phyloP scores from a whole-genome alignment of 2,888 invertebrate genomes.

The Calliphora vomitoria region DNA sequence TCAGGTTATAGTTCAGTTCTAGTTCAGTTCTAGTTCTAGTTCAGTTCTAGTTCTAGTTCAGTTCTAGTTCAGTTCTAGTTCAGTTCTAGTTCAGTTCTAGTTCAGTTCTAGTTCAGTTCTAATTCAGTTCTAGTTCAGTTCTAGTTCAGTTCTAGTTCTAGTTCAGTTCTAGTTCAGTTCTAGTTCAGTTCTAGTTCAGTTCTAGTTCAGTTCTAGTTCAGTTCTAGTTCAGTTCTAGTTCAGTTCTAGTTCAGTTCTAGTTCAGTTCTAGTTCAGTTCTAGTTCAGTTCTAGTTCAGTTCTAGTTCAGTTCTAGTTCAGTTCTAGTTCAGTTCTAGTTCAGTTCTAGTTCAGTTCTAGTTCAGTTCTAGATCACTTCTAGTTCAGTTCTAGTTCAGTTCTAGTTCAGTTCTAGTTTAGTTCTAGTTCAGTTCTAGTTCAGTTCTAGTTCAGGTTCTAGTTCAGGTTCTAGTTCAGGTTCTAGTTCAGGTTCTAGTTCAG shows the following conservation, averaged over 20 bases:
- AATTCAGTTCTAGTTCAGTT: too few relatives aligned
- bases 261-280: not conserved
- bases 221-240: not conserved
- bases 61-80: too few relatives aligned
- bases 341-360: not conserved
- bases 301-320: not conserved
- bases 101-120: too few relatives aligned
- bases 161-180: too few relatives aligned
- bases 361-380: not conserved
- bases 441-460: not conserved
- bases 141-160: too few relatives aligned
- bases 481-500: not conserved
- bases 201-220: not conserved
- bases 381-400: not conserved
- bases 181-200: too few relatives aligned
- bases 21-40: too few relatives aligned
- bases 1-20: too few relatives aligned
- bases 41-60: too few relatives aligned
- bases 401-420: not conserved
- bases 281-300: not conserved
- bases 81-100: too few relatives aligned
- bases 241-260: not conserved
- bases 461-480: too few relatives aligned
- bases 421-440: not conserved
- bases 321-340: not conserved